Conservation (phyloP, 2,888 invertebrate species). For the Tanytarsus gracilentus region DNA sequence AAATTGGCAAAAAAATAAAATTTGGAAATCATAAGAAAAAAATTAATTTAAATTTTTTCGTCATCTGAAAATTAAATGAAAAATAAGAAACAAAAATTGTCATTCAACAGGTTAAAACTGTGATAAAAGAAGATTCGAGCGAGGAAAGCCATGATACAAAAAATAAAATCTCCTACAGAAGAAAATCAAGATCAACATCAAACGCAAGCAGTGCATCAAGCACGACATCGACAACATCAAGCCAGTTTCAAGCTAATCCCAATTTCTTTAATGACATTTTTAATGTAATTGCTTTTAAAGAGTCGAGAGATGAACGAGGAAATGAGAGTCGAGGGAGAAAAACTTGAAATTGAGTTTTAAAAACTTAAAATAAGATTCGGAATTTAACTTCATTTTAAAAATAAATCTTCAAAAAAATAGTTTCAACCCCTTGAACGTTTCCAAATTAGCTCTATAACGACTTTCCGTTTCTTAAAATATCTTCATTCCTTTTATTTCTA, state of each 20-base stretch:
- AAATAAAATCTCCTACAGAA: neutral
- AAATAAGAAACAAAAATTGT: too few relatives aligned
- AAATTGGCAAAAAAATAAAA: too few relatives aligned
- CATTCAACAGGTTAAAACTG: neutral
- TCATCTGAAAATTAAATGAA: too few relatives aligned
- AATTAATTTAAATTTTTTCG: too few relatives aligned
- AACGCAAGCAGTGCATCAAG: conserved; percentile 1
- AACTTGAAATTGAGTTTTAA: too few relatives aligned
- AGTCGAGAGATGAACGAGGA: neutral
- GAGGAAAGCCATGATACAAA: neutral
- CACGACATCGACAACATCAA: neutral
- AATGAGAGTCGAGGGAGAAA: too few relatives aligned
- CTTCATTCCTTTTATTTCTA: conserved; percentile 11
- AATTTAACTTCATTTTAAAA: too few relatives aligned
- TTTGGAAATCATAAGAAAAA: too few relatives aligned
- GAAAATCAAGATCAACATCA: neutral
- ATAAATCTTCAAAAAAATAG: too few relatives aligned
- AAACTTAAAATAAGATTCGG: too few relatives aligned
- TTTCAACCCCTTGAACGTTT: too few relatives aligned
- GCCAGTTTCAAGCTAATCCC: conserved; percentile 33
- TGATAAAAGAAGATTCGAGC: neutral
- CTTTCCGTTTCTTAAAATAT: neutral
- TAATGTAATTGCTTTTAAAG: conserved; percentile 46
- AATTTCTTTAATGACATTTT: conserved; percentile 54
- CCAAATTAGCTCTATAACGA: too few relatives aligned